Percentiles rank a stretch among this genome's conserved stretches.
phyloP scores from a whole-genome alignment of 2,797 vertebrate species.

The Perodicticus potto region DNA sequence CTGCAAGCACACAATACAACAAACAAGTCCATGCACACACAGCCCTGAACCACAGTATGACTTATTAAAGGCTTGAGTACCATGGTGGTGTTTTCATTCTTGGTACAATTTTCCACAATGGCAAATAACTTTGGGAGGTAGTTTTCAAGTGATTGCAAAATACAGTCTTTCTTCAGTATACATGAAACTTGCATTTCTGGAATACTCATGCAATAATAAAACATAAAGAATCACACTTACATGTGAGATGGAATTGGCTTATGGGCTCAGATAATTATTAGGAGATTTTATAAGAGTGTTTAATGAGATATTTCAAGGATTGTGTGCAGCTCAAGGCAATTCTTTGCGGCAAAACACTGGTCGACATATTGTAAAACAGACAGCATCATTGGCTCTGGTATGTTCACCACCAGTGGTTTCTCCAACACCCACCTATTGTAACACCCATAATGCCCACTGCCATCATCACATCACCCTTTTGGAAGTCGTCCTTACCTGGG shows the following conservation, averaged over 20 bases:
- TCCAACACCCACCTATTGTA: rapidly evolving
- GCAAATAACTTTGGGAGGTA: neutral
- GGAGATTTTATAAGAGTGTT: neutral
- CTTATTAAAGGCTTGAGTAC: neutral
- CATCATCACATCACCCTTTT: neutral
- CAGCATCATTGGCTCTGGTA: rapidly evolving
- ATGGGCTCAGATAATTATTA: neutral
- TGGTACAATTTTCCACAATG: neutral
- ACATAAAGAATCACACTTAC: neutral
- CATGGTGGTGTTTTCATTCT: neutral
- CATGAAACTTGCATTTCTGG: neutral
- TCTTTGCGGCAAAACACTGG: neutral
- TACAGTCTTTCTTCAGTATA: neutral
- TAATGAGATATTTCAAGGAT: neutral
- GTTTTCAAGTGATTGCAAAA: neutral
- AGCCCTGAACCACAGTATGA: rapidly evolving
- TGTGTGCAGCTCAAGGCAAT: no score
- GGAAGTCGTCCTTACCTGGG: neutral
- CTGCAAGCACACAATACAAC: no score
- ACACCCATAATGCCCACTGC: neutral
- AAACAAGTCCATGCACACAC: no score
- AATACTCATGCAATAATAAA: neutral
- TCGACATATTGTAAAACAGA: neutral
- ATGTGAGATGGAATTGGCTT: neutral
- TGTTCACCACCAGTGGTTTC: neutral